A percentile compares a stretch with the other conserved stretches of the same genome.
Conservation (phyloP, 2,888 invertebrate species). For the Notocelia uddmanniana region DNA sequence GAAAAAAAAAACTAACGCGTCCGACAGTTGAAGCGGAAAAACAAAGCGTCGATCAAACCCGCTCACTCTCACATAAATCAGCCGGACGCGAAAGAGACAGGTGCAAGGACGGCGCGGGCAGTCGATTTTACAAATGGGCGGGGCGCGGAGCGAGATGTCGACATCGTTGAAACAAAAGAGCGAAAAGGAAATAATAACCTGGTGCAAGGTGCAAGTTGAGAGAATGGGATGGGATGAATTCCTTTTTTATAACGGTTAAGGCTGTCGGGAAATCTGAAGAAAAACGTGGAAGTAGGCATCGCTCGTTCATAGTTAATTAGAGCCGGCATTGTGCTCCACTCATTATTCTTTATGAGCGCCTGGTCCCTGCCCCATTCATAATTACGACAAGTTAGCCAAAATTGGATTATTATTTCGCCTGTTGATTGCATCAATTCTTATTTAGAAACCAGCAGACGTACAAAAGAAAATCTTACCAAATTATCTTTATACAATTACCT, state of each 20-base stretch:
- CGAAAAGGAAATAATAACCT: constrained; percentile 79
- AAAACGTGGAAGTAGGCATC: constrained; percentile 66
- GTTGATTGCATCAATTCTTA: constrained; percentile 38
- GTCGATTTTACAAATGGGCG: constrained; percentile 86
- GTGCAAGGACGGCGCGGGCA: constrained; percentile 79
- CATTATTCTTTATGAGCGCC: constrained; percentile 45
- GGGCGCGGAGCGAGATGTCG: constrained; percentile 81
- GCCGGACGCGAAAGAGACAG: constrained; percentile 82
- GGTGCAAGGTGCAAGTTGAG: constrained; percentile 78
- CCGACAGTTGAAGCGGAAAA: constrained; percentile 77
- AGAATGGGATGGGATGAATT: constrained; percentile 68
- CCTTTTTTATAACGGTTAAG: constrained; percentile 68
- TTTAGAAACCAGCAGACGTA: constrained; percentile 5
- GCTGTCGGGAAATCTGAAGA: constrained; percentile 79
- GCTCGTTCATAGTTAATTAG: constrained; percentile 59
- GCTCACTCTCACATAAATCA: constrained; percentile 86
- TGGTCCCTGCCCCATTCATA: constrained; percentile 41
- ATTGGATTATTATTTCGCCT: constrained; percentile 44
- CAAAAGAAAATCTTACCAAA: constrained; percentile 21
- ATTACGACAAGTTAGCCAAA: constrained; percentile 41
- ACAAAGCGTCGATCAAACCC: constrained; percentile 84
- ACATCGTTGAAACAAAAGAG: constrained; percentile 81
- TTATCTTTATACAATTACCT: too few species aligned
- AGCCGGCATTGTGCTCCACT: constrained; percentile 42
- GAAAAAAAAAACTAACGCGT: constrained; percentile 61